Evolutionary conservation across 1,140 invertebrate genomes (phyloP).

Genomic region (Akabosia matsudoensis): DNA sequence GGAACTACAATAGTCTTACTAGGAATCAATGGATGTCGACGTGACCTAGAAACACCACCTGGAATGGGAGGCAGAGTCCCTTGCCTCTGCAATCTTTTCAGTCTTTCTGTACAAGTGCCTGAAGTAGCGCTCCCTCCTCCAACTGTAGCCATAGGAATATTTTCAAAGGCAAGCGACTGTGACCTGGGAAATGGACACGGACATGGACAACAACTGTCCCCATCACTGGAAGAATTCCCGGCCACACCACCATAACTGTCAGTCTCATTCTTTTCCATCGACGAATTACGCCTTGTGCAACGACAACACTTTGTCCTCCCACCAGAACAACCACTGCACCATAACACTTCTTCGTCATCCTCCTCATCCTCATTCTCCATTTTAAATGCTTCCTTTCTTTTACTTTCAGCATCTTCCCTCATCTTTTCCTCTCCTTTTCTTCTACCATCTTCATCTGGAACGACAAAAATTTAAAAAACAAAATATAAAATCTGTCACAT

Average conservation of each 20-base stretch:
- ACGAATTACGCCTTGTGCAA: not conserved
- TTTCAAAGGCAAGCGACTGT: conserved; percentile 40
- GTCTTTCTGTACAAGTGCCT: not conserved
- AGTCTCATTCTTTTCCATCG: not conserved
- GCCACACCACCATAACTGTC: not conserved
- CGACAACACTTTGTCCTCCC: not conserved
- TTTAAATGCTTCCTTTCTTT: not conserved
- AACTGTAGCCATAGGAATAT: conserved; percentile 33
- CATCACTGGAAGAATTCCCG: not conserved
- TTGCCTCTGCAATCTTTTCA: conserved; percentile 46
- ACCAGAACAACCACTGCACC: conserved; percentile 20
- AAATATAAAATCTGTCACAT: conserved; percentile 1
- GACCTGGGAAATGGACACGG: conserved; percentile 42
- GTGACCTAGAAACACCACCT: not conserved
- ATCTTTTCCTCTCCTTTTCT: not conserved
- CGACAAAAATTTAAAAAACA: not conserved
- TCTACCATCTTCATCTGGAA: conserved; percentile 1
- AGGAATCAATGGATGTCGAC: conserved; percentile 40
- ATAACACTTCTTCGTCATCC: conserved; percentile 9
- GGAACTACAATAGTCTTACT: conserved; percentile 41
- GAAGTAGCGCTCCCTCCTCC: not conserved
- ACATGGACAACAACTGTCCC: conserved; percentile 27
- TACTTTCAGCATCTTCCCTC: not conserved
- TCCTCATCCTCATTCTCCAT: not conserved
- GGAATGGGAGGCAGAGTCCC: conserved; percentile 58